Base-by-base conservation (phyloP, 2,113 vertebrate genomes). In the Larimichthys crocea region DNA sequence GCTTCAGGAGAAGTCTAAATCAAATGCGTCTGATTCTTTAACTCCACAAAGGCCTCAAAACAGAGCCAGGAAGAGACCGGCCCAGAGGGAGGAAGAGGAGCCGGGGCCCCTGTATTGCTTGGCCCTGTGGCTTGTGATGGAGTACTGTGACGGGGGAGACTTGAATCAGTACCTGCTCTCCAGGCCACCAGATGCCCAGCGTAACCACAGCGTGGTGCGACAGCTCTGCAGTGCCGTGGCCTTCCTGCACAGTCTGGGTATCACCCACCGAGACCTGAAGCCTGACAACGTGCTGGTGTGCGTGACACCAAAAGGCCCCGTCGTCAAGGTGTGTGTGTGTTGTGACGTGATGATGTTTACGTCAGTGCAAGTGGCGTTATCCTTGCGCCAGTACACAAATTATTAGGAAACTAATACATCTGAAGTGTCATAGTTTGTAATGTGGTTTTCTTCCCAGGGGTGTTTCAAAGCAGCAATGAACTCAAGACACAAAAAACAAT, bases 121-220 rank as follows among this genome's bases (percentile, higher is more conserved):
- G 93, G 97, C 93, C 76, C 95, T 99, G 59, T 99, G 98, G 98
- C 96, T 99, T 0, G 97, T 99, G 82, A 99, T 99, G 98, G 98
- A 99, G 91, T 99, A 96, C 93, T 99, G 98, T 0, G 96, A 98
- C 74, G 98, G 97, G 4, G 98, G 98, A 4, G 97, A 99, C 89
- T 94, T 99, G 90, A 99, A 98, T 91, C 97, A 96, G 70, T 99
- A 96, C 11, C 92, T 99, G 52, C 95, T 99, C 5, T 98, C 98
- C 3, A 91, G 95, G 26, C 92, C 96, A 9, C 97, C 97, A 0
- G 95, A 98, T 86, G 92, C 94, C 0, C 94, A 96, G 14, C 95
- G 93, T 6, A 97, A 97, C 93, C 96, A 93, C 85, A 96, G 95
- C 56, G 96, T 99, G 87, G 95, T 99, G 91, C 94, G 89, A 11